Evolutionary conservation across 30 jellyfish, hydroid and myxozoan species (phyloP).

Genomic region (Nemopilema nomurai): DNA sequence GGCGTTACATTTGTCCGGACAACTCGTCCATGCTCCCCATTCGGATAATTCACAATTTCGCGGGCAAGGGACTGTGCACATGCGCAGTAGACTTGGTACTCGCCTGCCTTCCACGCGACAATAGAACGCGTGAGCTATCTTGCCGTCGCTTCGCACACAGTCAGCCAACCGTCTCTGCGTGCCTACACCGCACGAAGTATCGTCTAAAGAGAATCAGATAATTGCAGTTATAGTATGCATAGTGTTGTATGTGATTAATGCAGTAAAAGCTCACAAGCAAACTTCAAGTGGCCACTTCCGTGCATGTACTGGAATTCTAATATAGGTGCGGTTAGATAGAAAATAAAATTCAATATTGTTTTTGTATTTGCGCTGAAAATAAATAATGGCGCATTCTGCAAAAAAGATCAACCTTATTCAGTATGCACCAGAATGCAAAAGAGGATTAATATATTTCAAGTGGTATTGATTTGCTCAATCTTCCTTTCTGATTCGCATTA

Average conservation of each 20-base stretch:
- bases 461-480: too few relatives aligned
- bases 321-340: too few relatives aligned
- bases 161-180: slow-evolving; percentile 60
- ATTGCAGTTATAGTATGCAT: not conserved
- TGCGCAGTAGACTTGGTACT: slow-evolving; percentile 40
- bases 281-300: too few relatives aligned
- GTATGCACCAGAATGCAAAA: too few relatives aligned
- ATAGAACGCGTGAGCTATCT: slow-evolving; percentile 49
- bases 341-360: too few relatives aligned
- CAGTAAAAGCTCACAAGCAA: too few relatives aligned
- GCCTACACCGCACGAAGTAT: slow-evolving; percentile 66
- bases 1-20: slow-evolving; percentile 53
- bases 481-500: too few relatives aligned
- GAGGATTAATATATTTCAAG: too few relatives aligned
- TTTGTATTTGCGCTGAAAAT: too few relatives aligned
- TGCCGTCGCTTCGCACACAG: slow-evolving; percentile 66
- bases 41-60: slow-evolving; percentile 69
- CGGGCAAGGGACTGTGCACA: slow-evolving; percentile 70
- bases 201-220: slow-evolving; percentile 15
- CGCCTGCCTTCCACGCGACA: slow-evolving; percentile 63
- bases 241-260: not conserved
- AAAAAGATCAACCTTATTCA: too few relatives aligned
- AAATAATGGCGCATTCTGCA: too few relatives aligned
- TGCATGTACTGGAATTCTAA: too few relatives aligned
- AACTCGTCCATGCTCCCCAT: slow-evolving; percentile 68